These are phyloP conservation scores for Phytoseiulus persimilis DNA, from an alignment of 2,888 invertebrate species.

Conservation along the genomic window DNA sequence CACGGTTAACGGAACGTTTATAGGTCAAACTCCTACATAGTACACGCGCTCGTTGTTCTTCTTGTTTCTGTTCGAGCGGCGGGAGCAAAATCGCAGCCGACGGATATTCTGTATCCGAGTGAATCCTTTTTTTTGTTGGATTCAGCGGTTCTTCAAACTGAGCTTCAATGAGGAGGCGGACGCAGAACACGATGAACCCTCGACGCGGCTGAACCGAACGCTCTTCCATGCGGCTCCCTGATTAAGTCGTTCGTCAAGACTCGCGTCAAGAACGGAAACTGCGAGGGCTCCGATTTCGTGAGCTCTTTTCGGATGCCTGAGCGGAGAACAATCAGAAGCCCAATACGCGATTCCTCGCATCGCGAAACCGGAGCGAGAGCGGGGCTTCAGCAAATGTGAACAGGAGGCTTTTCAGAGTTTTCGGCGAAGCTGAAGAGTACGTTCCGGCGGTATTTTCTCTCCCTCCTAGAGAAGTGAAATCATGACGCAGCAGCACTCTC, in stretches of 20 bases:
- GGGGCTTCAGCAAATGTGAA: no score
- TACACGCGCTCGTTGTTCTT: not conserved
- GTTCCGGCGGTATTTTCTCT: no score
- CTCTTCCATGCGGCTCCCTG: not conserved
- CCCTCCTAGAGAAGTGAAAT: no score
- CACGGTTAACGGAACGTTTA: not conserved
- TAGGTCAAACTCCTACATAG: not conserved
- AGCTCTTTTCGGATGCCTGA: no score
- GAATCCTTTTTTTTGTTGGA: not conserved
- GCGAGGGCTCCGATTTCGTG: no score
- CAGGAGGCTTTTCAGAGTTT: no score
- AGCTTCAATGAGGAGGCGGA: not conserved
- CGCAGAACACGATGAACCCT: not conserved
- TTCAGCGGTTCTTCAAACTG: not conserved
- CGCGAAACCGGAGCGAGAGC: no score
- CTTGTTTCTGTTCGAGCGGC: not conserved
- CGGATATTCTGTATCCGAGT: not conserved
- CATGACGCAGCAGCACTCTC: no score
- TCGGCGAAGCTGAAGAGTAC: no score
- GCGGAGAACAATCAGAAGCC: not conserved
- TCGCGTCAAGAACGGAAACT: no score
- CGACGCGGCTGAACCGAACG: not conserved
- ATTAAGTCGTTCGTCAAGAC: not conserved
- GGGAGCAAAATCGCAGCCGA: not conserved
- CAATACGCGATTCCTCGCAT: no score